phyloP scores from a whole-genome alignment of 2,113 vertebrate genomes.

The Tylochromis polylepis region DNA sequence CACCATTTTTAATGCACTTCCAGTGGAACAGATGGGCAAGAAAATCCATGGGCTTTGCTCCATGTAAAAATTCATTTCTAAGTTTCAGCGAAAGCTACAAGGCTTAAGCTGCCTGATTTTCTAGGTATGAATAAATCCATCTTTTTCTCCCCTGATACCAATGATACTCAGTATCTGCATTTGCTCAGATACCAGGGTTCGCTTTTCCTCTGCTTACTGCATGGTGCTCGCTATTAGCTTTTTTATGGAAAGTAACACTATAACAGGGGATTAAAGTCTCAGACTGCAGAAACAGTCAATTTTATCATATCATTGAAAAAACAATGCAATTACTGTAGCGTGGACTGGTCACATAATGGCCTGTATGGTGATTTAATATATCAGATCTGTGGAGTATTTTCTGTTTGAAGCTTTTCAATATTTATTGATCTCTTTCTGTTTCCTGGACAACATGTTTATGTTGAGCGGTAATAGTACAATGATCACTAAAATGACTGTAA shows the following conservation, averaged over 20 bases:
- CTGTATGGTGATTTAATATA: not conserved
- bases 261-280: not conserved
- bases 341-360: not conserved
- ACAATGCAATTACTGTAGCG: not conserved
- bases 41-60: not conserved
- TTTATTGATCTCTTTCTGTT: not conserved
- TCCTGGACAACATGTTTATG: not conserved
- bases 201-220: not conserved
- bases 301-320: not conserved
- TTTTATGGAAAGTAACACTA: not conserved
- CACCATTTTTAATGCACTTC: not conserved
- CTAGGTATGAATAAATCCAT: not conserved
- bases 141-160: not conserved
- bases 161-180: not conserved
- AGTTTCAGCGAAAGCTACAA: not conserved
- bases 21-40: slow-evolving; percentile 3
- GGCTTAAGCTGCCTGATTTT: not conserved
- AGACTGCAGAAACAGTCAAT: not conserved
- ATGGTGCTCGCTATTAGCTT: not conserved
- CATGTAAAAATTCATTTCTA: not conserved
- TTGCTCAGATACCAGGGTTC: not conserved
- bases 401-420: not conserved
- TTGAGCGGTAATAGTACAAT: not conserved
- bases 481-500: not conserved
- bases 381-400: not conserved